phyloP scores from a whole-genome alignment of 2,888 invertebrate genomes.

The Allolobophora icterica region DNA sequence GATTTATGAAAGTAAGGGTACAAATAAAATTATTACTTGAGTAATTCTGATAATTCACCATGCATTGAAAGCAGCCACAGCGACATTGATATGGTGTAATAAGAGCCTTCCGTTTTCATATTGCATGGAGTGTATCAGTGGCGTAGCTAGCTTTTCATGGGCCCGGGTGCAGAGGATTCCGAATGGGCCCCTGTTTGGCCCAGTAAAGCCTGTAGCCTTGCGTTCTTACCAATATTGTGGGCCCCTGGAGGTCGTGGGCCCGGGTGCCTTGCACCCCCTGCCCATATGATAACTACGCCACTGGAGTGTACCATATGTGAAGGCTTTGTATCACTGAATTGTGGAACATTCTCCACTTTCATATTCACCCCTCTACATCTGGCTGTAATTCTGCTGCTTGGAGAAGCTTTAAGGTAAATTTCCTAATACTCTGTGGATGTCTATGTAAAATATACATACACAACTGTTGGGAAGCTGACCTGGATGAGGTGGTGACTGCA shows the following conservation, averaged over 20 bases:
- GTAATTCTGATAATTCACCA: neutral
- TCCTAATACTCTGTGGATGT: neutral
- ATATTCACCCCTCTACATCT: neutral
- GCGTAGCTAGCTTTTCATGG: too few relatives aligned
- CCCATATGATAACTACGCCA: too few relatives aligned
- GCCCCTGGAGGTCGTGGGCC: too few relatives aligned
- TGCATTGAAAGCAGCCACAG: neutral
- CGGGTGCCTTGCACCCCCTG: too few relatives aligned
- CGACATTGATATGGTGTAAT: neutral
- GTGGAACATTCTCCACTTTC: neutral
- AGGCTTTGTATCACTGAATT: neutral
- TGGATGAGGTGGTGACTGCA: too few relatives aligned
- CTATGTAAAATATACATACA: neutral
- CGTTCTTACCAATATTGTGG: too few relatives aligned
- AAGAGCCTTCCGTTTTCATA: neutral
- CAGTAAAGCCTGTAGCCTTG: too few relatives aligned
- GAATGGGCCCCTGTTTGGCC: too few relatives aligned
- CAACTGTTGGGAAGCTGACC: neutral
- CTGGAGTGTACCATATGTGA: neutral
- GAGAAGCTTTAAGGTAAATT: neutral
- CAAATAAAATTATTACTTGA: neutral
- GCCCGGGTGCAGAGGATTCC: too few relatives aligned
- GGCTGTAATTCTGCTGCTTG: neutral
- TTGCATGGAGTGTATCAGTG: too few relatives aligned
- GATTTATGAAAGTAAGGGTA: neutral